Base-by-base conservation (phyloP, 2,113 vertebrate genomes). In the Tylochromis polylepis region DNA sequence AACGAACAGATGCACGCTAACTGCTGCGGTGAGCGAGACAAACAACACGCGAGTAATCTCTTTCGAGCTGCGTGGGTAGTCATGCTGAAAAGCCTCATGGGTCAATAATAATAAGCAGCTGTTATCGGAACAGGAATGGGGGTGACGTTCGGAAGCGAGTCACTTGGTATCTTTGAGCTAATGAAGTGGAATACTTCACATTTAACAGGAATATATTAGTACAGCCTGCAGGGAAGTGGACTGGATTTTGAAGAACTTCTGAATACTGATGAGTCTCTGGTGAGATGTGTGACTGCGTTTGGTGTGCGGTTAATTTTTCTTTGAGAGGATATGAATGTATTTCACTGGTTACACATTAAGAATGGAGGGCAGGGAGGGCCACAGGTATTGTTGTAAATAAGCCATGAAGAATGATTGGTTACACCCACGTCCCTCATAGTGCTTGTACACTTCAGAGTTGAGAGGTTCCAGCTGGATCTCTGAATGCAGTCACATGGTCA, bases 71-170 rank as follows among this genome's bases (percentile, higher is more conserved):
- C 4, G 15, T 29, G 18, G 18, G 53, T 79, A 10, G 9, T 56
- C 2, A 6, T 18, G 14, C 2, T 18, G 24, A 78, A 82, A 43
- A 43, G 79, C 14, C 80, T 31, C 41, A 10, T 5, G 1, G 58
- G 58, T 16, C 18, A 24, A 16, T 36, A 65, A 85, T 18, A 79
- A 86, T 16, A 87, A 78, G 57, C n/a, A 38, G 81, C 81, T 79
- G 36, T 56, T 46, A 20, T 78, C 15, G 8, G 56, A 12, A 0
- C 6, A 5, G 10, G 0, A 5, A 15, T 0, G 34, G 79, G 5
- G 80, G 31, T 34, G 56, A 87, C 67, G 11, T 65, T 83, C 4
- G 2, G 34, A 24, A 56, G 60, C 2, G 27, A 78, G 55, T 18
- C 1, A 0, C 56, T 46, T 2, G 49, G 78, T 27, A 20, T 34